Evolutionary conservation across 2,797 vertebrate species (phyloP).

Genomic region (Tachyglossus aculeatus): DNA sequence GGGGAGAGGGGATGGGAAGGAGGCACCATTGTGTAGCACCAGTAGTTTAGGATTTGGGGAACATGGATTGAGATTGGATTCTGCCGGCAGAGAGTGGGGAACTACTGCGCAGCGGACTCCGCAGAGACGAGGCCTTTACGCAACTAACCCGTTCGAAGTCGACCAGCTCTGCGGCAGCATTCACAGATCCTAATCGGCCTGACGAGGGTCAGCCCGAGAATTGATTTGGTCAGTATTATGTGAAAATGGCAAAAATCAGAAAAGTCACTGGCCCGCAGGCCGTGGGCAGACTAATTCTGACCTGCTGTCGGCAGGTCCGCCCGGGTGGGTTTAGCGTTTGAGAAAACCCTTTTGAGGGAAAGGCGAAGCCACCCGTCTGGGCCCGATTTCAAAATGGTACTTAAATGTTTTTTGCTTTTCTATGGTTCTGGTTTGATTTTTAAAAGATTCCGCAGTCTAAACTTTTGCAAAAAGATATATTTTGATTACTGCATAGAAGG

Average conservation of each 20-base stretch:
- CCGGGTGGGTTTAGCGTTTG: not conserved
- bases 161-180: not conserved
- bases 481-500: conserved; percentile 76
- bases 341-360: conserved; percentile 50
- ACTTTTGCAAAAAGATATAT: conserved; percentile 80
- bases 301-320: conserved; percentile 40
- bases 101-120: not conserved
- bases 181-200: not conserved
- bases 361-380: conserved; percentile 42
- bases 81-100: not conserved
- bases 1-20: not conserved
- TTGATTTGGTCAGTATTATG: conserved; percentile 27
- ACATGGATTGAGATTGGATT: not conserved
- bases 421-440: conserved; percentile 68
- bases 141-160: not conserved
- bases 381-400: conserved; percentile 62
- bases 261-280: conserved; percentile 18
- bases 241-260: not conserved
- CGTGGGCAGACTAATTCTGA: conserved; percentile 30
- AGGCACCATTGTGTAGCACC: not conserved
- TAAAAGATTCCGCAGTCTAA: conserved; percentile 70
- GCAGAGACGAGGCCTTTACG: not conserved
- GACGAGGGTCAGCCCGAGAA: conserved; percentile 7
- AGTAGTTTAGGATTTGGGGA: not conserved
- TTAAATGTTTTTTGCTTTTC: conserved; percentile 63